Evolutionary conservation across 1,140 invertebrate species (phyloP).

Genomic region (Plutomurus gul): DNA sequence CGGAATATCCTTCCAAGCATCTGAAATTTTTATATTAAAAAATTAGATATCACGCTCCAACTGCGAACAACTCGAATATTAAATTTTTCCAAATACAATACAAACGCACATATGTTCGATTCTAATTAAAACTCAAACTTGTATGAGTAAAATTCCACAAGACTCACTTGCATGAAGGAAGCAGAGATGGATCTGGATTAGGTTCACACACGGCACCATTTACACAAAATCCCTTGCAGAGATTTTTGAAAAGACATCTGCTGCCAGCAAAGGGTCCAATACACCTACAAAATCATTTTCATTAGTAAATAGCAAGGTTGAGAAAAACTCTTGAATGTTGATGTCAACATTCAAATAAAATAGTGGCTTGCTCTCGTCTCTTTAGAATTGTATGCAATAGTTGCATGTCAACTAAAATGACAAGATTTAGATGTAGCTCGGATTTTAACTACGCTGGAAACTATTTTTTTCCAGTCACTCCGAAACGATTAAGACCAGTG

Average conservation of each 20-base stretch:
- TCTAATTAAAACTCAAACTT: conserved; percentile 3
- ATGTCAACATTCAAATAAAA: no score
- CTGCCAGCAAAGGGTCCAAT: conserved; percentile 61
- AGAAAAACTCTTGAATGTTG: no score
- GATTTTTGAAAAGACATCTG: conserved; percentile 53
- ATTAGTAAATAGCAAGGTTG: no score
- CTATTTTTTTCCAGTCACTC: no score
- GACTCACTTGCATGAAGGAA: conserved; percentile 60
- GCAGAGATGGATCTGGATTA: conserved; percentile 55
- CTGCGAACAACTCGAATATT: neutral
- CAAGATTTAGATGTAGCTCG: no score
- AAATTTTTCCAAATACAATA: no score
- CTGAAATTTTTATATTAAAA: conserved; percentile 51
- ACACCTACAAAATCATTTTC: no score
- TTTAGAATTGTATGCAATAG: no score
- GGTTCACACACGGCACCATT: conserved; percentile 65
- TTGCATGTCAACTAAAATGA: no score
- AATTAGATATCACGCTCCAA: neutral
- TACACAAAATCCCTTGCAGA: conserved; percentile 64
- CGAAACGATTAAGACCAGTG: no score
- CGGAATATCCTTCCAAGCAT: conserved; percentile 56
- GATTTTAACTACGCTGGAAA: no score
- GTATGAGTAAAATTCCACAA: conserved; percentile 9
- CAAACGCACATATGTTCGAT: neutral
- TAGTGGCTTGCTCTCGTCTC: no score